These are phyloP conservation scores for Pseudopodoces humilis DNA, from an alignment of 2,113 vertebrate genomes.

Conservation along the genomic window DNA sequence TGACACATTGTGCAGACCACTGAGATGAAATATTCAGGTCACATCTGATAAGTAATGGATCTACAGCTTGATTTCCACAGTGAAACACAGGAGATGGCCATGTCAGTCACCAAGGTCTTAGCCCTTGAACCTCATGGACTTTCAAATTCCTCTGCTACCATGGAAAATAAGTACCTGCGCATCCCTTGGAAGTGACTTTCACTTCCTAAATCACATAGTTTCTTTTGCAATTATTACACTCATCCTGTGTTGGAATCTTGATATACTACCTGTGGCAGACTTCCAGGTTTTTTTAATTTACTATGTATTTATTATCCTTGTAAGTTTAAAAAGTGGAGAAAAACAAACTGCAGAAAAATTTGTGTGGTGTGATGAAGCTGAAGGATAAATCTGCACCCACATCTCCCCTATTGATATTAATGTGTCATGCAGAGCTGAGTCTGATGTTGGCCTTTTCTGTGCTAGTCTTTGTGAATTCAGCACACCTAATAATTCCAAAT, in stretches of 20 bases:
- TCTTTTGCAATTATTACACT: neutral
- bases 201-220: neutral
- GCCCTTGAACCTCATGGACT: neutral
- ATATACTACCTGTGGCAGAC: neutral
- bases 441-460: neutral
- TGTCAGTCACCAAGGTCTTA: neutral
- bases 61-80: neutral
- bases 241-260: neutral
- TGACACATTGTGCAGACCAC: neutral
- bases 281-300: constrained; percentile 2
- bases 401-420: neutral
- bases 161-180: neutral
- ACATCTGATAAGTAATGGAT: neutral
- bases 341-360: constrained; percentile 28
- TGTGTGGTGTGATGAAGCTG: constrained; percentile 3
- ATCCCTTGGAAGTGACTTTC: accelerated
- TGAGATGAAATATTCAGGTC: neutral
- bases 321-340: neutral
- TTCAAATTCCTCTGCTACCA: neutral
- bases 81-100: neutral
- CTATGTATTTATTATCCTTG: constrained; percentile 7
- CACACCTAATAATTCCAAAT: neutral
- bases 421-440: neutral
- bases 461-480: neutral
- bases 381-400: neutral